Evolutionary conservation across 2,797 vertebrate species (phyloP), one percentile per base, ranked within the genome.

Genomic region (Petrocephalus sullivani): DNA sequence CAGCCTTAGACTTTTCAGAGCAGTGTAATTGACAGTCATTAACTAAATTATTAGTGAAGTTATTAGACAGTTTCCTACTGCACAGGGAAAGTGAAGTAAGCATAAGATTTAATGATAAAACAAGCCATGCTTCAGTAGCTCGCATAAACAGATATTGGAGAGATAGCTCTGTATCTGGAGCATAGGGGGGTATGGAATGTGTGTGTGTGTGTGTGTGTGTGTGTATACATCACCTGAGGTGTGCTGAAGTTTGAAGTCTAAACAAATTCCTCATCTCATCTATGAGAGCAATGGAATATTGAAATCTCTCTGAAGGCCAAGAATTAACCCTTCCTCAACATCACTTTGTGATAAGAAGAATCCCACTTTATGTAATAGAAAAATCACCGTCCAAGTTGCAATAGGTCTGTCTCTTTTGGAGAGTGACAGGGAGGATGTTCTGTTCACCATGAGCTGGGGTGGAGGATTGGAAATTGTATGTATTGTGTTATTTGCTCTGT

Each of bases 181-280:
- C 21, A 84, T 4, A 37, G 58, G 21, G 37, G 58, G 3, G 16
- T 51, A 57, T 87, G 83, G 61, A 78, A 2, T 75, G 75, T 61
- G 60, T 87, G 87, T 75, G 75, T 58, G 28, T 28, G 28, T 75
- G 75, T 61, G 60, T 87, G 87, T 75, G 75, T 58, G 75, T 61
- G 60, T 87, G 87, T 75, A 60, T 58, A 88, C 88, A 90, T 89
- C 87, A 89, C 57, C 49, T 54, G 54, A 56, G 61, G 28, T 23
- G 33, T 4, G 23, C 2, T 57, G 28, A 75, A 33, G 67, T 46
- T 51, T 41, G 19, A 41, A n/a, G 33, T 33, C 53, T 33, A 8
- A 85, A 8, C 23, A 85, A 82, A 58, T 85, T 58, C 12, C 12
- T 28, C 5, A 9, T 4, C 46, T 54, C 21, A 37, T 53, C 49